Conservation (phyloP, 1,140 invertebrate genomes). For the Neodiprion pinetum region DNA sequence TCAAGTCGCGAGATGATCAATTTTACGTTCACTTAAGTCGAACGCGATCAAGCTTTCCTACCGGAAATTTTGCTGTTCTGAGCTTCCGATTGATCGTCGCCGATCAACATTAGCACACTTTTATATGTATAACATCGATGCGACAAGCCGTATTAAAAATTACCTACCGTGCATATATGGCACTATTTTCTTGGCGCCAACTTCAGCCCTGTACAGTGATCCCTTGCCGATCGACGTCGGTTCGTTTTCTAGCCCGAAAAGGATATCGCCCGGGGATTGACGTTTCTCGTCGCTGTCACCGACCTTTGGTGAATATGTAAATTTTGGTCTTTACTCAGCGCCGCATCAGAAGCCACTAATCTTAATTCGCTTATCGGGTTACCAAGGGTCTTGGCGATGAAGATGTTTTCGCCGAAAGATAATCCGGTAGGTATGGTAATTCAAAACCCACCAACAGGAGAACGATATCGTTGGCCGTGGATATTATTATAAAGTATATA, state of each 20-base stretch:
- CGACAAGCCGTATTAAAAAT: not conserved
- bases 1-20: not conserved
- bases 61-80: not conserved
- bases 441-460: constrained; percentile 36
- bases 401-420: constrained; percentile 54
- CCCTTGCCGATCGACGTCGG: not conserved
- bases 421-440: constrained; percentile 58
- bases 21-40: not conserved
- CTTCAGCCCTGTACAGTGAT: not conserved
- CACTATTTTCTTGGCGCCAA: not conserved
- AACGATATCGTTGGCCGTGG: constrained; percentile 30
- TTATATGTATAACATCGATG: not conserved
- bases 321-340: constrained; percentile 53
- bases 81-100: not conserved
- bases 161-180: not conserved
- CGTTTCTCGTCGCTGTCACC: constrained; percentile 36
- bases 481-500: constrained; percentile 33
- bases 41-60: not conserved
- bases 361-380: constrained; percentile 60
- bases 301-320: constrained; percentile 43
- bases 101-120: not conserved
- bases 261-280: not conserved
- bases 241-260: not conserved
- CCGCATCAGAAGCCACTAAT: constrained; percentile 54
- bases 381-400: constrained; percentile 43